A percentile compares a stretch with the other conserved stretches of the same genome.
Evolutionary conservation across 2,797 vertebrate species (phyloP).

Genomic region (Microctenopoma lineatum): DNA sequence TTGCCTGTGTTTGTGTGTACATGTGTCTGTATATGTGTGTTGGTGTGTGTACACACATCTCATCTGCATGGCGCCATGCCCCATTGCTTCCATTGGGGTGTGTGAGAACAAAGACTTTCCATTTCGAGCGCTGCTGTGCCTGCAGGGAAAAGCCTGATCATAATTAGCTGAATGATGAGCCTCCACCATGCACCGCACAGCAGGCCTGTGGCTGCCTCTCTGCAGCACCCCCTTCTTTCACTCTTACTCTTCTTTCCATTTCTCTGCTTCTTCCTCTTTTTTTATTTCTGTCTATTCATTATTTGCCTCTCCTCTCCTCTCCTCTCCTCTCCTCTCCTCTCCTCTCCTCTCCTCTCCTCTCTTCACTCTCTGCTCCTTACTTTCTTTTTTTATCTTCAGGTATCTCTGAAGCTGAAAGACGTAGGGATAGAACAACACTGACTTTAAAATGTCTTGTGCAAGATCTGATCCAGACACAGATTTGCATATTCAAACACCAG

Average conservation of each 20-base stretch:
- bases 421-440: constrained; percentile 31
- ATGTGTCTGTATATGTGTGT: constrained; percentile 43
- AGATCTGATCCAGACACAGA: constrained; percentile 54
- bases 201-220: constrained; percentile 77
- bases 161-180: constrained; percentile 89
- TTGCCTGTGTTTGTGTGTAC: constrained; percentile 57
- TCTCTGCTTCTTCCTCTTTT: constrained; percentile 45
- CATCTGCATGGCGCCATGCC: constrained; percentile 83
- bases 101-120: constrained; percentile 86
- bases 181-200: constrained; percentile 82
- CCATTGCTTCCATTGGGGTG: constrained; percentile 84
- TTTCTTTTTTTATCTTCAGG: constrained; percentile 42
- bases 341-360: constrained; percentile 40
- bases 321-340: constrained; percentile 32
- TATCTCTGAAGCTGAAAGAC: constrained; percentile 55
- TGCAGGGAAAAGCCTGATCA: constrained; percentile 86
- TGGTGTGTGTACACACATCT: constrained; percentile 68
- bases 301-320: constrained; percentile 31
- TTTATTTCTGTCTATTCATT: constrained; percentile 72
- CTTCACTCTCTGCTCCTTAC: neutral
- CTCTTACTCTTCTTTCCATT: constrained; percentile 53
- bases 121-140: constrained; percentile 82
- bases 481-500: constrained; percentile 42
- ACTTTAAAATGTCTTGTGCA: constrained; percentile 43
- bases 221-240: constrained; percentile 57